Percentiles rank a stretch among this genome's conserved stretches.
Conservation (phyloP, 2,888 invertebrate species). For the Orchestes rusci region DNA sequence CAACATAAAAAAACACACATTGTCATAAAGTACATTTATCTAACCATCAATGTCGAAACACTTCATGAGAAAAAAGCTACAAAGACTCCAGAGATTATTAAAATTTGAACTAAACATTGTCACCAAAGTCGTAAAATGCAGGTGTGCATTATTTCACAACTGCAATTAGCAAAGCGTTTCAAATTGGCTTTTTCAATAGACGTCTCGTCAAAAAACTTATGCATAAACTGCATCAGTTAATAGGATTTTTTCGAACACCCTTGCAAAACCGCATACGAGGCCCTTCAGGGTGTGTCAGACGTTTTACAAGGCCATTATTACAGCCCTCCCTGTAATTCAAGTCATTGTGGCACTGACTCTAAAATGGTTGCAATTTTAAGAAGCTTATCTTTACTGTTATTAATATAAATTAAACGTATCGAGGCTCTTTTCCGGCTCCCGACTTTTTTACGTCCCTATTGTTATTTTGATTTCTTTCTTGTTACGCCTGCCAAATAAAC, state of each 20-base stretch:
- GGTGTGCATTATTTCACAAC: too few relatives aligned
- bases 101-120: too few relatives aligned
- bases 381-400: slow-evolving; percentile 34
- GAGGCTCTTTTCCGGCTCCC: slow-evolving; percentile 22
- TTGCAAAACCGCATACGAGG: slow-evolving; percentile 16
- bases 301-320: slow-evolving; percentile 27
- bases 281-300: slow-evolving; percentile 28
- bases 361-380: slow-evolving; percentile 32
- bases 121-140: not conserved
- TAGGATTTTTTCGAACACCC: slow-evolving; percentile 9
- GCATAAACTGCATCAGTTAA: slow-evolving; percentile 4
- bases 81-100: too few relatives aligned
- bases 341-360: slow-evolving; percentile 28
- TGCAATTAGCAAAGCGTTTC: slow-evolving; percentile 1
- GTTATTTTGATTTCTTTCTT: slow-evolving; percentile 31
- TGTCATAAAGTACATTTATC: too few relatives aligned
- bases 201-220: slow-evolving; percentile 6
- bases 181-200: slow-evolving; percentile 5
- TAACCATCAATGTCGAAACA: too few relatives aligned
- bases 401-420: slow-evolving; percentile 33
- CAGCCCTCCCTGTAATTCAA: slow-evolving; percentile 28
- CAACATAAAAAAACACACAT: too few relatives aligned
- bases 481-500: slow-evolving; percentile 28
- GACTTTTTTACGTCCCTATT: slow-evolving; percentile 25
- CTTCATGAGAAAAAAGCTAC: too few relatives aligned